Evolutionary conservation across 2,888 invertebrate species (phyloP).

Genomic region (Allolobophora icterica): DNA sequence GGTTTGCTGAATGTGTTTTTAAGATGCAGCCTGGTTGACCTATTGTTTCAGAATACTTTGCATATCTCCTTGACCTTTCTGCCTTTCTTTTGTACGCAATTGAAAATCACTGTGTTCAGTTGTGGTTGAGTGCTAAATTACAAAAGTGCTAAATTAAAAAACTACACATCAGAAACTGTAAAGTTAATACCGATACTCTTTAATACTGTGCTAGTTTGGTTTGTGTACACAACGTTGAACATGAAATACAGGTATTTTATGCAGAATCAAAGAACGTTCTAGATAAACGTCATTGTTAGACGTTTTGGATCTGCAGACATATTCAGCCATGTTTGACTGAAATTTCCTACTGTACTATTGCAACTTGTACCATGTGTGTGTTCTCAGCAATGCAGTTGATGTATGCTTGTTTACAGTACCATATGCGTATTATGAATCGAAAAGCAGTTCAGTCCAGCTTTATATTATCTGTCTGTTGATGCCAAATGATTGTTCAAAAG

Average conservation of each 20-base stretch:
- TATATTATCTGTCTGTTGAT: not conserved
- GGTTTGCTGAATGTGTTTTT: not conserved
- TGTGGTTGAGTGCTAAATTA: not conserved
- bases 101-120: not conserved
- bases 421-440: not conserved
- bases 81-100: not conserved
- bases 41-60: not conserved
- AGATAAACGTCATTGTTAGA: too few relatives aligned
- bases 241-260: not conserved
- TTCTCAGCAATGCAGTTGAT: not conserved
- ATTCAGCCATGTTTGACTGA: not conserved
- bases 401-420: not conserved
- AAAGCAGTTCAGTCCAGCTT: not conserved
- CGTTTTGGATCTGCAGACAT: not conserved
- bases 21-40: not conserved
- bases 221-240: not conserved
- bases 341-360: not conserved
- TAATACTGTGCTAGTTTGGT: not conserved
- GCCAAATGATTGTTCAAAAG: constrained; percentile 1
- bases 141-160: not conserved
- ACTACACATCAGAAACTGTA: not conserved
- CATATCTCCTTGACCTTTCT: not conserved
- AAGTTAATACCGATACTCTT: not conserved
- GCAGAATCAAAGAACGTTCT: not conserved
- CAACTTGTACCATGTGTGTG: not conserved